These are phyloP conservation scores for Adelosebastes latens DNA, from an alignment of 2,797 vertebrate species.

Conservation along the genomic window DNA sequence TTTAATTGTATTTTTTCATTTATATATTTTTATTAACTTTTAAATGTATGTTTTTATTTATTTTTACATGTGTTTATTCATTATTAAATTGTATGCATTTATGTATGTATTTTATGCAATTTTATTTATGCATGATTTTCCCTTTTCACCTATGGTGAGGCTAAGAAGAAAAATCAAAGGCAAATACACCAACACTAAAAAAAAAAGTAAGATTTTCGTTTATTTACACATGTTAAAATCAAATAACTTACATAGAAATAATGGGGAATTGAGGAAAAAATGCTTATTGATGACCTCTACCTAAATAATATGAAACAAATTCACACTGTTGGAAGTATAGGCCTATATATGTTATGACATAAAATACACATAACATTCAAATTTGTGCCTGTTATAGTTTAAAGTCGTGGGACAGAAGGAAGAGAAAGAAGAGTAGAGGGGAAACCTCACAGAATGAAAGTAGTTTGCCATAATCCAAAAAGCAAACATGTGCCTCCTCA, in stretches of 20 bases:
- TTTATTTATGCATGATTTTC: not conserved
- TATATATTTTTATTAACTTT: too few relatives aligned
- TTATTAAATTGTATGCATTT: too few relatives aligned
- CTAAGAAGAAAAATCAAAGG: not conserved
- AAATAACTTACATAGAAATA: not conserved
- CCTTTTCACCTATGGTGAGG: not conserved
- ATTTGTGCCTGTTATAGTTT: not conserved
- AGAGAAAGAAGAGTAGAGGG: not conserved
- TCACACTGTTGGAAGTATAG: not conserved
- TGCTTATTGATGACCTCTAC: not conserved
- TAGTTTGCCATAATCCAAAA: slow-evolving; percentile 31
- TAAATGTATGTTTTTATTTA: too few relatives aligned
- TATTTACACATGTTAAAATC: not conserved
- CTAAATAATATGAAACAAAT: not conserved
- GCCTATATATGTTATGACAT: not conserved
- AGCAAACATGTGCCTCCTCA: slow-evolving; percentile 52
- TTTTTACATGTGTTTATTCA: too few relatives aligned
- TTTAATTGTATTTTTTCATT: too few relatives aligned
- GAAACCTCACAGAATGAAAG: slow-evolving; percentile 1
- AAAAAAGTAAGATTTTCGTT: not conserved
- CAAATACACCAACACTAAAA: not conserved
- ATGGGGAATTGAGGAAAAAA: not conserved
- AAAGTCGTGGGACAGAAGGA: not conserved
- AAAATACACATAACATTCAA: not conserved
- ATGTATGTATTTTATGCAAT: too few relatives aligned